phyloP scores from a whole-genome alignment of 2,113 vertebrate species.

The Macquaria ambigua region DNA sequence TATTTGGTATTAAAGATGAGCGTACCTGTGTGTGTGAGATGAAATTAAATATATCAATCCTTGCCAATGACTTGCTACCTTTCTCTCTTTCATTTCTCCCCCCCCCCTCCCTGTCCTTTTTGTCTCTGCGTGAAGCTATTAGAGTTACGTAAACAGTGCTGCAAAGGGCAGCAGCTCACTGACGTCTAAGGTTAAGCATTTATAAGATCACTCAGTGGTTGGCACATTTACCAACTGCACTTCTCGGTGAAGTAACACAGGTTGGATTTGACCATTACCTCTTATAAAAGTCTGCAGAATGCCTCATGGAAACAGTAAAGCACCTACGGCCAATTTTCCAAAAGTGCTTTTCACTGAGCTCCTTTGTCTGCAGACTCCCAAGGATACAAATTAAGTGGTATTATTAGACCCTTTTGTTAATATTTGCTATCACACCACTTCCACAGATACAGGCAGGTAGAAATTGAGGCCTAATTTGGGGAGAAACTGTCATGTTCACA shows the following conservation, averaged over 20 bases:
- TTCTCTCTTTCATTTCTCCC: slow-evolving; percentile 1
- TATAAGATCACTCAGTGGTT: slow-evolving; percentile 67
- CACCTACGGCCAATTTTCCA: slow-evolving; percentile 35
- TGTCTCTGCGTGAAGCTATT: slow-evolving; percentile 42
- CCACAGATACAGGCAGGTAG: background rate
- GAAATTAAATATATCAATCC: slow-evolving; percentile 38
- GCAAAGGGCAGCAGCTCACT: slow-evolving; percentile 56
- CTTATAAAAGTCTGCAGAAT: slow-evolving; percentile 15
- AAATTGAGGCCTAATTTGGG: background rate
- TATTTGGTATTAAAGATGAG: slow-evolving; percentile 38
- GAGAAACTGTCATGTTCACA: background rate
- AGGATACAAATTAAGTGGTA: background rate
- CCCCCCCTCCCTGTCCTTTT: background rate
- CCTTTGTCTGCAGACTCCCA: slow-evolving; percentile 24
- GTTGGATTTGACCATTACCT: slow-evolving; percentile 40
- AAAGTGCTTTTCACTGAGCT: slow-evolving; percentile 36
- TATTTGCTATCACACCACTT: background rate
- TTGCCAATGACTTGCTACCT: slow-evolving; percentile 9
- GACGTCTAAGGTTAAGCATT: slow-evolving; percentile 67
- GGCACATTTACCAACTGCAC: slow-evolving; percentile 53
- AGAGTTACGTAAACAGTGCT: slow-evolving; percentile 58
- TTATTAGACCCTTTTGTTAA: background rate
- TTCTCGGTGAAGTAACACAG: slow-evolving; percentile 30
- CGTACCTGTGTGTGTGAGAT: slow-evolving; percentile 16
- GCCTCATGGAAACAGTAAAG: slow-evolving; percentile 56